Evolutionary conservation across 2,888 invertebrate species (phyloP), one percentile per base, ranked within the genome.

Genomic region (Creontiades dilutus): DNA sequence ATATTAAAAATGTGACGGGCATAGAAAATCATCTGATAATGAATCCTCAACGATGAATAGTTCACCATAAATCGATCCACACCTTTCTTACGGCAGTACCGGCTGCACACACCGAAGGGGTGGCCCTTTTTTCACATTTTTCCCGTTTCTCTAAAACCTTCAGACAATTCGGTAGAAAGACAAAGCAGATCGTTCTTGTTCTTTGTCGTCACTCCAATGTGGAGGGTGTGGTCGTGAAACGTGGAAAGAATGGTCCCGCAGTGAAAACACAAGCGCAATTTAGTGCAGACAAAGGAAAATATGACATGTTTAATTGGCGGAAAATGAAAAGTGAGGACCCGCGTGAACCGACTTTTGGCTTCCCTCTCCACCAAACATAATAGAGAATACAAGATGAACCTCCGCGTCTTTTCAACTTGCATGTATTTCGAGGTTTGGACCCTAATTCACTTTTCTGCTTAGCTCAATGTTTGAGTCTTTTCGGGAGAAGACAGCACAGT

Each of bases 281-380:
- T 78, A 78, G n/a, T 27, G 16, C 37, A 13, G 78, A 78, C 78
- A 46, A 76, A 76, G 28, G 28, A 14, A 19, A 28, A n/a, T 28
- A 28, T 76, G 76, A 28, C 76, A 28, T 76, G 76, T 76, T 76
- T 76, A 76, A 76, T 28, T 76, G 28, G 76, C 11, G 78, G 78
- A 47, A 46, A 68, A 78, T 78, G 28, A 76, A 78, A n/a, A 78
- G 78, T 78, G 78, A 68, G 23, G 12, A 68, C 68, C 68, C 68
- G 68, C 23, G 23, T 19, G 68, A 0, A 16, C 27, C 23, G 23
- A 68, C 19, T 11, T 68, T 68, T 68, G 68, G 11, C 68, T 68
- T 27, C 12, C 27, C 68, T 27, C 68, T 23, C 27, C 68, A n/a
- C 9, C 13, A 16, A 13, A 14, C 11, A 52, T 52, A 52, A 52